Conservation (phyloP, 2,797 vertebrate genomes). For the Enteromius treurensis region DNA sequence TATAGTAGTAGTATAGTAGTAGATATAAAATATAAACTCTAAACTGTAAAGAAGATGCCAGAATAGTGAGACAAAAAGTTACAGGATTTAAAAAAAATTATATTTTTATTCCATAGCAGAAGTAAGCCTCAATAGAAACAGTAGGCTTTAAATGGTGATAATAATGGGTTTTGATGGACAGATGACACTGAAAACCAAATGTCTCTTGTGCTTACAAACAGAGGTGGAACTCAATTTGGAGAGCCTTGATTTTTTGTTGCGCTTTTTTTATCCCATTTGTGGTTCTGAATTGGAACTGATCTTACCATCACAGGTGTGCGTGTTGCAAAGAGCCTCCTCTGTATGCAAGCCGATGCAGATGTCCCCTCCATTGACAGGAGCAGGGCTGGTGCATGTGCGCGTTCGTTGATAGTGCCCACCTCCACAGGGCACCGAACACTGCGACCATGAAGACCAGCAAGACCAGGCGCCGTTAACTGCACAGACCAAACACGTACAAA, state of each 20-base stretch:
- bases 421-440: constrained; percentile 93
- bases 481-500: constrained; percentile 55
- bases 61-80: neutral
- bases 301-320: constrained; percentile 92
- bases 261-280: neutral
- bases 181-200: neutral
- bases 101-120: neutral
- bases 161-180: constrained; percentile 29
- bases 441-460: constrained; percentile 97
- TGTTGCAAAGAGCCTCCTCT: constrained; percentile 96
- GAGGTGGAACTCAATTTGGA: constrained; percentile 18
- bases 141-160: constrained; percentile 15
- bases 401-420: constrained; percentile 97
- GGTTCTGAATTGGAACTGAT: constrained; percentile 26
- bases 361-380: constrained; percentile 85
- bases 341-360: constrained; percentile 98
- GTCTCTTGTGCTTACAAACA: constrained; percentile 51
- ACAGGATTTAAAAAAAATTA: neutral
- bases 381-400: constrained; percentile 89
- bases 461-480: constrained; percentile 94
- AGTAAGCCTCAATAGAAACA: neutral
- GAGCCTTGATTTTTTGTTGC: neutral
- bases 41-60: neutral
- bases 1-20: too few relatives aligned
- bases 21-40: too few relatives aligned